phyloP scores from a whole-genome alignment of 2,888 invertebrate species.

The Phaedon cochleariae region DNA sequence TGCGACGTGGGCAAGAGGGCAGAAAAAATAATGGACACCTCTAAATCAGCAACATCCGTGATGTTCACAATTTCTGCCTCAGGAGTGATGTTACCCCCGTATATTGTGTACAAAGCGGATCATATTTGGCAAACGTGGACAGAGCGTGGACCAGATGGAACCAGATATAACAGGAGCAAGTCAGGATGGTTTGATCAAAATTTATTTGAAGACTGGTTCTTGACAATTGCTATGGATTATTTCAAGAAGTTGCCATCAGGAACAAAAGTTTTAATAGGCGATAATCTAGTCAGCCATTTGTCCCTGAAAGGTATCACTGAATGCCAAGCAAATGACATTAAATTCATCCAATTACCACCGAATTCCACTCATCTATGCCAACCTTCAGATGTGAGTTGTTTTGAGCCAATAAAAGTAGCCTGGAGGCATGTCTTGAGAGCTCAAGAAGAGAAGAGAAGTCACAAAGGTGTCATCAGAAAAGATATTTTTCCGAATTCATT shows the following conservation, averaged over 20 bases:
- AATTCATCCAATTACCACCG: neutral
- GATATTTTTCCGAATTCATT: neutral
- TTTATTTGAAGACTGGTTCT: conserved; percentile 9
- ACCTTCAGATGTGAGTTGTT: conserved; percentile 8
- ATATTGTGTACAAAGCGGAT: conserved; percentile 14
- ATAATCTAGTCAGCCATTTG: conserved; percentile 1
- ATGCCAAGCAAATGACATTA: neutral
- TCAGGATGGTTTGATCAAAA: conserved; percentile 7
- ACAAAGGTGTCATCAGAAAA: neutral
- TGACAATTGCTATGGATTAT: conserved; percentile 11
- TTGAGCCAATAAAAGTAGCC: neutral
- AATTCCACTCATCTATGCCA: conserved; percentile 1
- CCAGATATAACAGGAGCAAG: conserved; percentile 6
- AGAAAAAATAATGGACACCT: conserved; percentile 40
- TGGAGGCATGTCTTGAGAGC: neutral
- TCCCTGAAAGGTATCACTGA: neutral
- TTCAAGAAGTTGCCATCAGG: too few species aligned
- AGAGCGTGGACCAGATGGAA: neutral
- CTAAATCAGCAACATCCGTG: neutral
- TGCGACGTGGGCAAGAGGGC: conserved; percentile 38
- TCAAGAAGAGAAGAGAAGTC: neutral
- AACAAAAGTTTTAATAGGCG: too few species aligned
- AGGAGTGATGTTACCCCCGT: conserved; percentile 9
- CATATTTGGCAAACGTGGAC: conserved; percentile 16
- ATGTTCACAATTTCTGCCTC: conserved; percentile 9